Conservation (phyloP, 1,140 invertebrate genomes). For the Drosophila nigromelanica region DNA sequence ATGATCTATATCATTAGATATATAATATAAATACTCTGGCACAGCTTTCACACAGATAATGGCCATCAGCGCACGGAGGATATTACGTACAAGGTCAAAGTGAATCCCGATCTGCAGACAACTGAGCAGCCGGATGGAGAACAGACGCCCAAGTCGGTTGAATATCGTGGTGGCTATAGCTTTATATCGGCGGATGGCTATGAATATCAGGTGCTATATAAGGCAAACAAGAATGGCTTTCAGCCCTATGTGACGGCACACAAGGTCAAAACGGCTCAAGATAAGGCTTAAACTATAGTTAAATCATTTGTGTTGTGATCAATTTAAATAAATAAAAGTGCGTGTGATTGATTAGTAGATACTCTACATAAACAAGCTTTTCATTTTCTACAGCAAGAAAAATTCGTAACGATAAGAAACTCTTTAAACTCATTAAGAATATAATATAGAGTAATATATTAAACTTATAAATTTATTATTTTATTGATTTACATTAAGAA, state of each 20-base stretch:
- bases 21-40: no score
- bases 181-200: slow-evolving; percentile 88
- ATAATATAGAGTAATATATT: no score
- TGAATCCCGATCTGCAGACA: slow-evolving; percentile 14
- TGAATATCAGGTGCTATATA: slow-evolving; percentile 87
- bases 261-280: slow-evolving; percentile 55
- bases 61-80: slow-evolving; percentile 69
- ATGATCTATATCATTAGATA: no score
- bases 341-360: neutral
- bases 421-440: no score
- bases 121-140: slow-evolving; percentile 3
- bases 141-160: slow-evolving; percentile 56
- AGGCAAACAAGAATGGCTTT: slow-evolving; percentile 89
- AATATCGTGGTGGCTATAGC: slow-evolving; percentile 87
- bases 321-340: neutral
- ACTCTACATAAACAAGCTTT: neutral
- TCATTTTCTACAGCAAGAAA: no score
- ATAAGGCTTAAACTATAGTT: slow-evolving; percentile 12
- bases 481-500: no score
- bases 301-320: neutral
- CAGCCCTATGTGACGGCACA: slow-evolving; percentile 87
- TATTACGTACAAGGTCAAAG: slow-evolving; percentile 60
- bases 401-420: no score
- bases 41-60: slow-evolving; percentile 67
- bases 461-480: no score